Base-by-base conservation (phyloP, 2,113 vertebrate genomes). In the Pitta sordida region DNA sequence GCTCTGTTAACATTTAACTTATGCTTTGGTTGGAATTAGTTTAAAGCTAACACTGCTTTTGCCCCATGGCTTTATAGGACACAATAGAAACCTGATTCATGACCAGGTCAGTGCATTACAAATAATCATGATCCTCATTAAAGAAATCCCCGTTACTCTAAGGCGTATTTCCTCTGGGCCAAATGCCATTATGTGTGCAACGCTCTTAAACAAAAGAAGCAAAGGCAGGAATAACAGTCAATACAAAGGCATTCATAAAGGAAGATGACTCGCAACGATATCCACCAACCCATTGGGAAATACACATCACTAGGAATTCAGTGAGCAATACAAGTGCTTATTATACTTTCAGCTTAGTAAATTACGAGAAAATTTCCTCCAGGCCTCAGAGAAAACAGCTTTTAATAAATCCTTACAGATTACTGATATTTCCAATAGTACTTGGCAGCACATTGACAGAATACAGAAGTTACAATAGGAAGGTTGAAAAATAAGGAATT, bases 71-170 rank as follows among this genome's bases (percentile, higher is more conserved):
- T 94, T 90, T 82, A 68, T 9, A 84, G 49, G 51, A 59, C 62
- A 71, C n/a, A 63, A 68, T 7, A 58, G 60, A 90, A 86, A 76
- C 36, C 68, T 68, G 56, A 86, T 81, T 83, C 76, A 86, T 46
- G 30, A 68, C 44, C 64, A 88, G 91, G 83, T 90, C 91, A 92
- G 39, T 77, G 39, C 55, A 48, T 90, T 87, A 83, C 67, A 88
- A 95, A 95, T 91, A 96, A 83, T 69, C 83, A 92, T 32, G 90
- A 87, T 60, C 62, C 62, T 93, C 69, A 68, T 91, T 91, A 86
- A 93, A 93, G 73, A 92, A 94, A 93, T 49, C 18, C 49, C 29
- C 53, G 65, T 79, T 73, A 84, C 30, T 95, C 52, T 41, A 64
- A 80, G 58, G 69, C 49, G 55, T 51, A 62, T 82, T 83, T 73